Evolutionary conservation across 2,797 vertebrate genomes (phyloP), one percentile per base, ranked within the genome.

Genomic region (Helostoma temminkii): DNA sequence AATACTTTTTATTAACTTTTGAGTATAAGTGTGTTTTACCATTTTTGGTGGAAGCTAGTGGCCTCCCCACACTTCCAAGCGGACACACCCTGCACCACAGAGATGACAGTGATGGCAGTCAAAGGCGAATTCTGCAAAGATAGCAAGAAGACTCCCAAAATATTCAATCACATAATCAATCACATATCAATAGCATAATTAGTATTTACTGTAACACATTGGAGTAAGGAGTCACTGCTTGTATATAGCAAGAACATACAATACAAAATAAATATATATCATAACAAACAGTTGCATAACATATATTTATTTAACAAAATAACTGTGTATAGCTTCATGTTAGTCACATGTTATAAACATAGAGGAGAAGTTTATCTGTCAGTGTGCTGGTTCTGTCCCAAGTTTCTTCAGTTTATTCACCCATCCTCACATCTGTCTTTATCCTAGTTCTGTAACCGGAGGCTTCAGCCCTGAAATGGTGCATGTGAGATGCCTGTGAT

Each of bases 401-500:
- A 8, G 65, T 60, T 65, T 50, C 76, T 34, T 49, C 70, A 53
- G 79, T 82, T 81, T 70, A 84, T 81, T 70, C 73, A 50, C 32
- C 61, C 52, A 0, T 74, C 37, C 69, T 65, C 73, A 69, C 69
- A 73, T 87, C 74, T 66, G 77, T 86, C 78, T 86, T 36, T 56
- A 56, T 74, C 75, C 77, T 65, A 36, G 68, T 45, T 83, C 66
- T 66, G 70, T 70, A 76, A 80, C 66, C 58, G 45, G 67, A 80
- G 66, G 57, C 71, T 78, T 24, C n/a, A 21, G 57, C 45, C 58
- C 59, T 61, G 64, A 72, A 77, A 74, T 82, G 75, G 79, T 83
- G 81, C 82, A 76, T 86, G 88, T 83, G 86, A 88, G 84, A 81
- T 81, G 80, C 75, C 71, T 74, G 80, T 73, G 81, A 88, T 89